Evolutionary conservation across 1,140 invertebrate species (phyloP).

Genomic region (Cyclina sinensis): DNA sequence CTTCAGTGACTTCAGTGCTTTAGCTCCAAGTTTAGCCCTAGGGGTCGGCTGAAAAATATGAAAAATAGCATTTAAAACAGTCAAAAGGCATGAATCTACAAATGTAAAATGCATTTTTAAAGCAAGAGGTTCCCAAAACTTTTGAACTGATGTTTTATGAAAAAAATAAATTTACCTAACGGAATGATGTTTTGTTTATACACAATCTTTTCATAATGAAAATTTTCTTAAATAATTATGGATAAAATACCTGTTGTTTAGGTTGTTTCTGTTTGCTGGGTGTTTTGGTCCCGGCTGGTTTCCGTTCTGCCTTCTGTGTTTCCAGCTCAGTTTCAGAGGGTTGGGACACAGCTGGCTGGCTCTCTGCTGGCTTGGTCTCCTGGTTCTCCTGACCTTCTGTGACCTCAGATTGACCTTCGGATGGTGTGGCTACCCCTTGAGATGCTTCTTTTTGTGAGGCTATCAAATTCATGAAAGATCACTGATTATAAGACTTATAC

Average conservation of each 20-base stretch:
- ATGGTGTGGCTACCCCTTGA: conserved; percentile 6
- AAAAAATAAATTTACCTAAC: too few species aligned
- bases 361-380: neutral
- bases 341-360: neutral
- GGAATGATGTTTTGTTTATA: too few species aligned
- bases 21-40: conserved; percentile 83
- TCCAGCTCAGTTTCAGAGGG: neutral
- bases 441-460: neutral
- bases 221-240: neutral
- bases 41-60: conserved; percentile 78
- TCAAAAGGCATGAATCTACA: too few species aligned
- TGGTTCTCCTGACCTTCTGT: neutral
- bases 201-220: too few species aligned
- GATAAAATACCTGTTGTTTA: conserved; percentile 52
- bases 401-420: conserved; percentile 13
- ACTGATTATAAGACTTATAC: too few species aligned
- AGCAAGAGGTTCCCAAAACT: too few species aligned
- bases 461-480: too few species aligned
- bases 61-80: too few species aligned
- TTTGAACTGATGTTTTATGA: too few species aligned
- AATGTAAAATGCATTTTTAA: too few species aligned
- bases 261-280: conserved; percentile 49
- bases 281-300: conserved; percentile 3
- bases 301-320: conserved; percentile 33
- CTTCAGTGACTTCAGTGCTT: conserved; percentile 82